These are phyloP conservation scores for Canis aureus DNA, from an alignment of 2,113 vertebrate species.

Conservation along the genomic window DNA sequence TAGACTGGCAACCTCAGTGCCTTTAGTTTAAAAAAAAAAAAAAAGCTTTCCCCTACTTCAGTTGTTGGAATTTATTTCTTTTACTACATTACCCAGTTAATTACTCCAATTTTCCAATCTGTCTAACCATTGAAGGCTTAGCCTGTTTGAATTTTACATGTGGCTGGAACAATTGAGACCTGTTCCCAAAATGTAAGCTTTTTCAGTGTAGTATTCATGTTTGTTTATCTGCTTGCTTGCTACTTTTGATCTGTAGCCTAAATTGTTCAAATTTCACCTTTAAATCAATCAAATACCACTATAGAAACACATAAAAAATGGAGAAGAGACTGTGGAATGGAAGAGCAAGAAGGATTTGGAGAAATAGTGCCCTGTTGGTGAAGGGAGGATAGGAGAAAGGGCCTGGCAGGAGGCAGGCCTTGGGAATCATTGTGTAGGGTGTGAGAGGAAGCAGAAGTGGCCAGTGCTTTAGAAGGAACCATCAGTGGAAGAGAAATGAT, in stretches of 20 bases:
- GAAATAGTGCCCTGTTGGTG: neutral
- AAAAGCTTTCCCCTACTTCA: neutral
- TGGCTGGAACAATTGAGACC: neutral
- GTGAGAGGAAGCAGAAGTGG: neutral
- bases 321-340: neutral
- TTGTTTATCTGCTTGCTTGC: conserved; percentile 19
- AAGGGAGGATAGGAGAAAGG: neutral
- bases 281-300: neutral
- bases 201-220: neutral
- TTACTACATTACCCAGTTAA: conserved; percentile 65
- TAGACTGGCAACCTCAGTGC: conserved; percentile 34
- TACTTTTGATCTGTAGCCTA: conserved; percentile 28
- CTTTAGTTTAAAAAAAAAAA: neutral
- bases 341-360: neutral
- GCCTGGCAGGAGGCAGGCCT: neutral
- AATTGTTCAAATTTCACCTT: conserved; percentile 36
- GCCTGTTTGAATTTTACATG: conserved; percentile 26
- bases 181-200: neutral
- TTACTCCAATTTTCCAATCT: conserved; percentile 70
- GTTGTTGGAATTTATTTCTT: conserved; percentile 62
- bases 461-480: neutral
- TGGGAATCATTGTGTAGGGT: neutral
- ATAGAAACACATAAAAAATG: neutral
- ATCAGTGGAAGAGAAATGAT: neutral
- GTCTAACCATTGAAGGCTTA: neutral